Base-by-base conservation (phyloP, 2,113 vertebrate genomes). In the Toxotes chatareus region DNA sequence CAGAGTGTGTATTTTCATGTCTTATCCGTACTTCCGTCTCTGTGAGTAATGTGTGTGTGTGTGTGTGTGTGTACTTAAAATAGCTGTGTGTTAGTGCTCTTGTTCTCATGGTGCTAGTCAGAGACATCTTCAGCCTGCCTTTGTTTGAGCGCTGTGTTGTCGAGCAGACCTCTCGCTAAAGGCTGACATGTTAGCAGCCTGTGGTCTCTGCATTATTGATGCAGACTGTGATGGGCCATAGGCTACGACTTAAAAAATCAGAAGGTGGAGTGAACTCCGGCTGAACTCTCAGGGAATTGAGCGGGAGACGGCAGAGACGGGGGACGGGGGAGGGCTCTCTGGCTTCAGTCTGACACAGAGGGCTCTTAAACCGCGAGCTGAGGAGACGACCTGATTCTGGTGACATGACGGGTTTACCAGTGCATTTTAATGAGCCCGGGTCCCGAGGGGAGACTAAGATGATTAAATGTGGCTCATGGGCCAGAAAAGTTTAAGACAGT, bases 151-250 rank as follows among this genome's bases (percentile, higher is more conserved):
- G 6, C 36, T 0, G 53, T 64, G 79, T 91, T 86, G 74, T 86
- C 6, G 53, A 80, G 64, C 76, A 66, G 73, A 66, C 73, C 76
- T 82, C 70, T 83, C 0, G 51, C 84, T 90, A 53, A 88, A 74
- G 80, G 67, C 86, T 60, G 67, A 44, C 82, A 79, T 90, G 91
- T 88, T 87, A 87, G 84, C 88, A 77, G 85, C 46, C 89, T 89
- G 75, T 76, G 82, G 57, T 53, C 38, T 79, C 70, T 93, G 83
- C 89, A 93, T 93, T 93, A 93, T 92, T 93, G 82, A 93, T 91
- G 89, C 71, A 76, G 84, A 80, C 72, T 83, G 73, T 73, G 88
- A 80, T 80, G 21, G 82, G 76, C 88, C 87, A 86, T 79, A 85
- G 79, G 69, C 85, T 91, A 80, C 77, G 80, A 80, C 76, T 85